Evolutionary conservation across 2,888 invertebrate species (phyloP), one percentile per base, ranked within the genome.

Genomic region (Acleris cristana): DNA sequence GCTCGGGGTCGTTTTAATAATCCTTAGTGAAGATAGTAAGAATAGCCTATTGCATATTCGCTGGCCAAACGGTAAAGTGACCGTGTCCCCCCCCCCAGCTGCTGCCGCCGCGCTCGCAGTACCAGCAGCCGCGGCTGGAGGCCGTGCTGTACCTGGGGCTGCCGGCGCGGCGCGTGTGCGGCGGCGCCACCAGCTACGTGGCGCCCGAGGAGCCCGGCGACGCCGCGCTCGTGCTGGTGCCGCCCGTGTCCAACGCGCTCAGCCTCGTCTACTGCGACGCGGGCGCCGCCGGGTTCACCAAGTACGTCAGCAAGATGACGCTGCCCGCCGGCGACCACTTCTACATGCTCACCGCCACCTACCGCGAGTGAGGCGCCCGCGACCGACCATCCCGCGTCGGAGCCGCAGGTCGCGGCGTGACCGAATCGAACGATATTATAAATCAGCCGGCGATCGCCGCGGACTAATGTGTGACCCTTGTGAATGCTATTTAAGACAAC

Each of bases 191-290:
- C 60, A 70, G 79, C 14, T 91, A 82, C 83, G 80, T 89, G 74
- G 87, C 89, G 64, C 88, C 89, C 14, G 92, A 89, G 68, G 92
- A 91, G 54, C 67, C 54, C 49, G 72, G 48, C 60, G 75, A 54
- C 69, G 90, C 79, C 3, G 85, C 94, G 57, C 85, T 95, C 54
- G 89, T 96, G 44, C 93, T 94, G 2, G 88, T 96, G 69, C 94
- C 95, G 59, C 94, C 95, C 0, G 90, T 88, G 58, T 93, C 95
- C 81, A 96, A 96, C 90, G 93, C 95, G 56, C 88, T 96, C 16
- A 95, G 94, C 84, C 92, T 96, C 48, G 95, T 96, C 61, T 92
- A 90, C 86, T 84, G 94, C 93, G 82, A 94, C 92, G 79, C 89
- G 74, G 92, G 91, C 76, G 88, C 90, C 62, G 90, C 90, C 56